Base-by-base conservation (phyloP, 2,797 vertebrate genomes). In the Babyrousa celebensis region DNA sequence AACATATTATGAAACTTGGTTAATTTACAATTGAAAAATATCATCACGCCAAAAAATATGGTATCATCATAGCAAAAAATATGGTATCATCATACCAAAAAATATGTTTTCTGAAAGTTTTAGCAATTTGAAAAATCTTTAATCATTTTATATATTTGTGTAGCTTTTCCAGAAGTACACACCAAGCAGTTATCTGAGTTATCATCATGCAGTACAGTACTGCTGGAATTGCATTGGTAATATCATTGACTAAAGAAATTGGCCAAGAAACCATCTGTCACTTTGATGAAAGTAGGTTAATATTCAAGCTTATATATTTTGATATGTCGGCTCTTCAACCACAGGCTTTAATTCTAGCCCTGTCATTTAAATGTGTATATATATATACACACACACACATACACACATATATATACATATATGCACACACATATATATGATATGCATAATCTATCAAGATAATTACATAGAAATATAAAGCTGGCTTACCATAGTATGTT, bases 301-400 rank as follows among this genome's bases (percentile, higher is more conserved):
- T 97, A 96, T 75, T 97, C 67, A 95, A 80, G 3, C 29, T 92
- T 52, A 56, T 86, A 15, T 91, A 85, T 97, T 97, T 97, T 56
- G 32, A 25, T 92, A 56, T 40, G 36, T 16, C 75, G 25, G 67
- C 93, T 29, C 70, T 95, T 94, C 97, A 96, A 91, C 72, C 36
- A 97, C 87, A 94, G 87, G 63, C 25, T 97, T 97, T 82, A 94
- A 1, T 68, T 93, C 36, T 96, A 86, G 40, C 70, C 63, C 89
- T 96, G 72, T 92, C 91, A 90, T 25, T 70, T 85, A 72, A 86
- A 58, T 48, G 9, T 48, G 9, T 48, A 48, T 10, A 48, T 48
- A 48, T 48, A 48, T 1, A 48, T 5, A 48, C 9, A 48, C 43
- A 48, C 9, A 48, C 9, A 48, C 6, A 48, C 6, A 48, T 9